phyloP scores from a whole-genome alignment of 2,888 invertebrate genomes.

The Scelioninae gen. 2 region DNA sequence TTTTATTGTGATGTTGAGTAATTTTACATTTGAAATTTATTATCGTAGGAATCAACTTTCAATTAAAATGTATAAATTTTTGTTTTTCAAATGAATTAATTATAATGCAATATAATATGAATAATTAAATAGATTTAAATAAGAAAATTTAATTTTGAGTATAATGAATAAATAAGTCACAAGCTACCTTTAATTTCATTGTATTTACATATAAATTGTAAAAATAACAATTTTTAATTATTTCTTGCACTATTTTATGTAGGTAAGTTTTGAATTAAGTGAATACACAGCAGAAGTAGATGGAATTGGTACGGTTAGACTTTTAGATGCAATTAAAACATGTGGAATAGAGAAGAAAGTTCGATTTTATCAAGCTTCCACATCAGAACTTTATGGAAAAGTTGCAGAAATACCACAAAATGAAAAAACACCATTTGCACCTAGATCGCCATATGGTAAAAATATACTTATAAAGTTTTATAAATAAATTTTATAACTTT shows the following conservation, averaged over 20 bases:
- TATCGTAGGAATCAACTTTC: too few species aligned
- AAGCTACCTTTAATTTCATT: too few species aligned
- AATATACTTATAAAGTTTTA: background rate
- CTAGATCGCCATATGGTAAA: constrained; percentile 95
- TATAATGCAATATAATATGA: too few species aligned
- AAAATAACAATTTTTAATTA: too few species aligned
- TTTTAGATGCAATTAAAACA: constrained; percentile 93
- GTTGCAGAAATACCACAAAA: constrained; percentile 94
- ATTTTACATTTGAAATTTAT: too few species aligned
- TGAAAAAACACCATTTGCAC: constrained; percentile 97
- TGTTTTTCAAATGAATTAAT: too few species aligned
- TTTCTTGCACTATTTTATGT: constrained; percentile 41
- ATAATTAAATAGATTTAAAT: too few species aligned
- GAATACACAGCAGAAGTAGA: constrained; percentile 99
- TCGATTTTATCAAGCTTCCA: constrained; percentile 96
- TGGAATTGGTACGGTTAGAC: constrained; percentile 92
- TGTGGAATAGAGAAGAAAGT: constrained; percentile 88
- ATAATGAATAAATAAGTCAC: too few species aligned
- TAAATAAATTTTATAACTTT: constrained; percentile 81
- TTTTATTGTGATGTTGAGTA: too few species aligned
- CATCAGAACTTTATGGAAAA: constrained; percentile 96
- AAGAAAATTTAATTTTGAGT: too few species aligned
- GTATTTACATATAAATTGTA: too few species aligned
- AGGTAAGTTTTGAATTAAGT: constrained; percentile 96
- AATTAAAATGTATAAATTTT: too few species aligned